phyloP scores from a whole-genome alignment of 2,888 invertebrate genomes.

The Melolontha melolontha region DNA sequence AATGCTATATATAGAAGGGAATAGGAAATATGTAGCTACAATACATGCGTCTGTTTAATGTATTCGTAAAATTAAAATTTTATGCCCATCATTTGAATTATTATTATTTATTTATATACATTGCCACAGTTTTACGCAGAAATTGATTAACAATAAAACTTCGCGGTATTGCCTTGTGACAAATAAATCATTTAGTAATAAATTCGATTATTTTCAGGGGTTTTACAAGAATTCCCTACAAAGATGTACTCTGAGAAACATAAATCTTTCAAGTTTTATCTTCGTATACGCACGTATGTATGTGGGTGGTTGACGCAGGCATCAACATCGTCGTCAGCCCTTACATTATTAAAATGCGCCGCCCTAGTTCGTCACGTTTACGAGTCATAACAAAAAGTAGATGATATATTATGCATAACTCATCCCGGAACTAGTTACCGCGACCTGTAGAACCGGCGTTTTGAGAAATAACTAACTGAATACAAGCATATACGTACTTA shows the following conservation, averaged over 20 bases:
- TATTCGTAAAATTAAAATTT: too few relatives aligned
- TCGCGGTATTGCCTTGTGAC: too few relatives aligned
- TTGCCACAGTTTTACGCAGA: too few relatives aligned
- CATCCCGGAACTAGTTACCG: slow-evolving; percentile 56
- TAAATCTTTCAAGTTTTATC: too few relatives aligned
- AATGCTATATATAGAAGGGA: too few relatives aligned
- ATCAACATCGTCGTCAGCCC: slow-evolving; percentile 22
- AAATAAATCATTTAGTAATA: background rate
- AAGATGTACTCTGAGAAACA: background rate
- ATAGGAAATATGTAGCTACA: too few relatives aligned
- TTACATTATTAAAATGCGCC: slow-evolving; percentile 56
- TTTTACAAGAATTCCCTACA: background rate
- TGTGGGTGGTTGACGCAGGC: too few relatives aligned
- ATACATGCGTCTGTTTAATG: too few relatives aligned
- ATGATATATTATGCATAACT: slow-evolving; percentile 60
- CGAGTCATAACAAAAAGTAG: slow-evolving; percentile 53
- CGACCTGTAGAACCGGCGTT: slow-evolving; percentile 11
- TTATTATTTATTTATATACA: too few relatives aligned
- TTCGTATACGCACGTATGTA: too few relatives aligned
- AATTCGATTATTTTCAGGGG: background rate
- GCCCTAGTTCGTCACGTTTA: slow-evolving; percentile 58
- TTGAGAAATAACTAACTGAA: background rate
- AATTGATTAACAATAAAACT: too few relatives aligned
- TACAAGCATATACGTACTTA: background rate
- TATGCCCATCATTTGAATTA: too few relatives aligned